Evolutionary conservation across 2,113 vertebrate genomes (phyloP).

Genomic region (Oryzias javanicus): DNA sequence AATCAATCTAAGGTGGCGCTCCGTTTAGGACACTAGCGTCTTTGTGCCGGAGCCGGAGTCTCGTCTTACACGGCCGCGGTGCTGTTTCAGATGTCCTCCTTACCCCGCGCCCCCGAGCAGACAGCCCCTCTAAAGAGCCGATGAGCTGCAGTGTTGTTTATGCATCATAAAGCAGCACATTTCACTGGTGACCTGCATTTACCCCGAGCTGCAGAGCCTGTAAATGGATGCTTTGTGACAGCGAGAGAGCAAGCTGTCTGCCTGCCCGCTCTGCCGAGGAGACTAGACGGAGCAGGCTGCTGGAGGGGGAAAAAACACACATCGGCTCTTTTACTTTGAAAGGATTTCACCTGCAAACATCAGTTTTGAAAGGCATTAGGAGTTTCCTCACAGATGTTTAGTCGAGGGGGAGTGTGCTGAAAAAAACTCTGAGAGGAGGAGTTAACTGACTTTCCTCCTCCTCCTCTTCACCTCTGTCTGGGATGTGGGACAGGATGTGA

Average conservation of each 20-base stretch:
- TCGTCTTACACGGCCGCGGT: neutral
- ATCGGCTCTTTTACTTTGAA: too few species aligned
- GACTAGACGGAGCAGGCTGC: slow-evolving; percentile 27
- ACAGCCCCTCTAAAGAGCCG: slow-evolving; percentile 21
- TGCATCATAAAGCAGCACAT: slow-evolving; percentile 59
- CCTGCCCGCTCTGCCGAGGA: slow-evolving; percentile 16
- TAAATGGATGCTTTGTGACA: slow-evolving; percentile 65
- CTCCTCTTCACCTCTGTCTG: too few species aligned
- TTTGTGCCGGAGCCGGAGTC: neutral
- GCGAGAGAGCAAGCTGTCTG: slow-evolving; percentile 32
- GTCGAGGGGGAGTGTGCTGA: too few species aligned
- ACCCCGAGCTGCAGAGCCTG: slow-evolving; percentile 31
- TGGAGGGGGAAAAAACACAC: neutral
- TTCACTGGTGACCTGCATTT: slow-evolving; percentile 56
- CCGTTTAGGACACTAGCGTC: too few species aligned
- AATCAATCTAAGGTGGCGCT: neutral
- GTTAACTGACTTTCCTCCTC: too few species aligned
- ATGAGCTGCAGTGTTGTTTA: slow-evolving; percentile 36
- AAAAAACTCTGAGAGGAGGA: too few species aligned
- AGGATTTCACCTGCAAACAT: too few species aligned
- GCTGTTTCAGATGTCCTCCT: slow-evolving; percentile 19
- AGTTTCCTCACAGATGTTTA: too few species aligned
- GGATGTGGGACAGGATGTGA: too few species aligned
- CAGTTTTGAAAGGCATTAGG: too few species aligned
- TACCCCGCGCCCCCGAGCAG: neutral